Base-by-base conservation (phyloP, 2,113 vertebrate genomes). In the Australoheros scitulus region DNA sequence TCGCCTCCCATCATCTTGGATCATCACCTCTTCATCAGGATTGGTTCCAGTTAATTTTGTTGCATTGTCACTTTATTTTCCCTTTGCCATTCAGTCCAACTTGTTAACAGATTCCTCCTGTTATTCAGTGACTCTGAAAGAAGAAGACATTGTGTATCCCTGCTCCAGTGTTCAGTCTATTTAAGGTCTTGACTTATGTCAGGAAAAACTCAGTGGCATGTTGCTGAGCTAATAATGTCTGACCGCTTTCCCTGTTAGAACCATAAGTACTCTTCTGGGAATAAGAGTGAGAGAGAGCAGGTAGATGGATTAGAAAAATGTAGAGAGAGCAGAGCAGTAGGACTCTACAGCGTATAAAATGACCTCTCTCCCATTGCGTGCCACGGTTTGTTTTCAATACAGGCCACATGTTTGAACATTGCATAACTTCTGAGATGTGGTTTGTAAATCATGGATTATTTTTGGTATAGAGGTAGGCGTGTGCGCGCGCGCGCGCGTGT, bases 341-440 rank as follows among this genome's bases (percentile, higher is more conserved):
- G 77, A 61, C 22, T 87, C 82, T 41, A 76, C 79, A 78, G 85
- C 83, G 76, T 77, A 77, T 82, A 82, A 87, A 87, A 83, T 89
- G 92, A 94, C 93, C 93, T 88, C 82, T 84, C 84, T 89, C 87
- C 90, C 79, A 61, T 94, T 94, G 95, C 94, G 93, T 96, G 95
- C 94, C 80, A 92, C 72, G 91, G 89, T 88, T 93, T 94, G 93
- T 93, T 95, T 95, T 94, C 91, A 89, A 68, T 91, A 81, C 90
- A 64, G 86, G 86, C 94, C 94, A 94, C 93, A 93, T 95, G 94
- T 94, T 95, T 94, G 87, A 92, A 86, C 88, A 87, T 92, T 94
- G 91, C 94, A 89, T 93, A 94, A 95, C 94, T 94, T 82, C 83
- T 90, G 85, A 84, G 87, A 84, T 89, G 61, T 63, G 82, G 92